These are phyloP conservation scores for Nanger granti DNA, from an alignment of 2,113 vertebrate genomes.

Conservation along the genomic window DNA sequence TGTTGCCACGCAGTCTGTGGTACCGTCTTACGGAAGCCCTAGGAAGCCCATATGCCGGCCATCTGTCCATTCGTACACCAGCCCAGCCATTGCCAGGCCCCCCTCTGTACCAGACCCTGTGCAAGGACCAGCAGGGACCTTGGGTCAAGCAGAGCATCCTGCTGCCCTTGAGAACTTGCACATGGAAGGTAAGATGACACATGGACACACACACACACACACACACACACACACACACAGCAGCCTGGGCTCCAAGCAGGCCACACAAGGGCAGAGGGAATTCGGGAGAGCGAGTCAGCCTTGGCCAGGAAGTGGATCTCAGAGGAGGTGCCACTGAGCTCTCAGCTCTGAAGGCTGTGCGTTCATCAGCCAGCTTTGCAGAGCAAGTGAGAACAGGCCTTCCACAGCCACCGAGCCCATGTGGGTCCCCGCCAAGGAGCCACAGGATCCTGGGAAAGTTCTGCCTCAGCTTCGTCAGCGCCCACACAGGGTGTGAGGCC, in stretches of 20 bases:
- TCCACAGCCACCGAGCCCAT: not conserved
- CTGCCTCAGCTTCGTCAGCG: accelerated
- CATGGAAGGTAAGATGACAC: not conserved
- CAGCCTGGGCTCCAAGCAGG: not conserved
- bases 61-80: too few species aligned
- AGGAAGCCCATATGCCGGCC: not conserved
- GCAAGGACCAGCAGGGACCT: not conserved
- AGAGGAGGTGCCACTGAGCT: not conserved
- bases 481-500: not conserved
- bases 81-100: not conserved
- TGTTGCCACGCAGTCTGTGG: not conserved
- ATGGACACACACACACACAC: not conserved
- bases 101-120: not conserved
- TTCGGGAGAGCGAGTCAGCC: not conserved
- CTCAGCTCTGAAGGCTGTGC: not conserved
- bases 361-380: not conserved
- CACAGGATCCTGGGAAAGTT: not conserved
- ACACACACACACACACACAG: too few species aligned
- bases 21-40: not conserved
- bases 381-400: not conserved
- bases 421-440: not conserved
- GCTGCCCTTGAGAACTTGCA: not conserved
- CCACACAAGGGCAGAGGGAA: not conserved
- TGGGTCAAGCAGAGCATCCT: not conserved
- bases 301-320: not conserved